These are phyloP conservation scores for Heptranchias perlo DNA, from an alignment of 2,113 vertebrate species.

Conservation along the genomic window DNA sequence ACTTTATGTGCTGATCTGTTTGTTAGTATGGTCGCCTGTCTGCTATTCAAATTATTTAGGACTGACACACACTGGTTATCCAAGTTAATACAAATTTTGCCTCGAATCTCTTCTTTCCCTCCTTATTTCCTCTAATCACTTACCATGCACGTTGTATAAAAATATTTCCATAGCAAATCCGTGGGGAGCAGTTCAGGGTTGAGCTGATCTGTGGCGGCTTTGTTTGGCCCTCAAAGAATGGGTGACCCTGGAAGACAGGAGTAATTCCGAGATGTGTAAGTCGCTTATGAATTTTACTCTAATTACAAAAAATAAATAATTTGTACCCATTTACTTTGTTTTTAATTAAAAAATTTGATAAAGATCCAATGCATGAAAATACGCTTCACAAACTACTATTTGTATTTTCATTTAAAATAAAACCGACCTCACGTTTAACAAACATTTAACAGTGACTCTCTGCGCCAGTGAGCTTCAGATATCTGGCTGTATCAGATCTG, in stretches of 20 bases:
- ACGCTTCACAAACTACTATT: background rate
- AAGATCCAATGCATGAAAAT: background rate
- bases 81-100: background rate
- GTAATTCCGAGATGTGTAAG: background rate
- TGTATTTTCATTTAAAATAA: background rate
- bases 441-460: background rate
- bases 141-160: background rate
- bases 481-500: background rate
- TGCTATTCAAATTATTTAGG: background rate
- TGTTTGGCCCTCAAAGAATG: background rate
- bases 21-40: background rate
- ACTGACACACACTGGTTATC: background rate
- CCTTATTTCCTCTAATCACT: background rate
- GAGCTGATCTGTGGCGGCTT: background rate
- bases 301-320: background rate
- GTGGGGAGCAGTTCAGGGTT: background rate
- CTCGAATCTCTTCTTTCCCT: background rate
- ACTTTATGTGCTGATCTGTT: background rate
- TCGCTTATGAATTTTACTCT: background rate
- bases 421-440: background rate
- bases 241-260: background rate
- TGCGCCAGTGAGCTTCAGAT: background rate
- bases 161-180: background rate
- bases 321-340: background rate
- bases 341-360: too few species aligned